These are phyloP conservation scores for Dolichallabes microphthalmus DNA, from an alignment of 2,113 vertebrate species.

Conservation along the genomic window DNA sequence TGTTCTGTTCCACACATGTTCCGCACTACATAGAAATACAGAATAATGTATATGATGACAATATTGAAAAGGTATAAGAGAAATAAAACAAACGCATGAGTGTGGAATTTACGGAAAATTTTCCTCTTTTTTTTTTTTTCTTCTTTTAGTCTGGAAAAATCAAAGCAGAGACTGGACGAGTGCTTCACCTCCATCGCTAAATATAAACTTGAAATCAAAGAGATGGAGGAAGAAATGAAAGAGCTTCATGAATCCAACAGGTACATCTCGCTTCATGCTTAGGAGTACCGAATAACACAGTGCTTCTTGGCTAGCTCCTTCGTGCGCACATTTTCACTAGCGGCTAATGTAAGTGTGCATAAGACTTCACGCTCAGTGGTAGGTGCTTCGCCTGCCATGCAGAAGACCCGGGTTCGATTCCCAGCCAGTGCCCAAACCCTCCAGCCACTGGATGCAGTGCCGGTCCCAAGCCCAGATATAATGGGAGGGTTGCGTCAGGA, in stretches of 20 bases:
- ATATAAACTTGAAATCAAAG: conserved; percentile 52
- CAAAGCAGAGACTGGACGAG: conserved; percentile 58
- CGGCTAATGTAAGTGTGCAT: neutral
- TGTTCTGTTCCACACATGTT: too few relatives aligned
- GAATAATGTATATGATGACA: neutral
- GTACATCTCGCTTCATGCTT: neutral
- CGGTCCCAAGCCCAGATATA: too few relatives aligned
- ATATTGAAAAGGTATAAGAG: neutral
- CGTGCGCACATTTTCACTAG: neutral
- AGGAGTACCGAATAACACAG: neutral
- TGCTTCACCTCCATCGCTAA: conserved; percentile 51
- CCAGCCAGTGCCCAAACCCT: too few relatives aligned
- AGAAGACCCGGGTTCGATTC: too few relatives aligned
- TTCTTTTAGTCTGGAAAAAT: conserved; percentile 53
- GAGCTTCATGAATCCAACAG: conserved; percentile 54
- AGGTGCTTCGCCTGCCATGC: too few relatives aligned
- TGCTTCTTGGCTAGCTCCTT: neutral
- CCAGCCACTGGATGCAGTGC: too few relatives aligned
- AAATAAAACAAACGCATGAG: neutral
- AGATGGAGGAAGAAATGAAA: conserved; percentile 59
- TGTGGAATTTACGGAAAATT: neutral
- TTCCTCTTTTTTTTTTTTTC: neutral
- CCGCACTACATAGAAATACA: too few relatives aligned
- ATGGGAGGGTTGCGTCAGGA: too few relatives aligned
- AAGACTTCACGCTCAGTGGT: too few relatives aligned